Evolutionary conservation across 1,140 invertebrate species (phyloP).

Genomic region (Bombus cullumanus): DNA sequence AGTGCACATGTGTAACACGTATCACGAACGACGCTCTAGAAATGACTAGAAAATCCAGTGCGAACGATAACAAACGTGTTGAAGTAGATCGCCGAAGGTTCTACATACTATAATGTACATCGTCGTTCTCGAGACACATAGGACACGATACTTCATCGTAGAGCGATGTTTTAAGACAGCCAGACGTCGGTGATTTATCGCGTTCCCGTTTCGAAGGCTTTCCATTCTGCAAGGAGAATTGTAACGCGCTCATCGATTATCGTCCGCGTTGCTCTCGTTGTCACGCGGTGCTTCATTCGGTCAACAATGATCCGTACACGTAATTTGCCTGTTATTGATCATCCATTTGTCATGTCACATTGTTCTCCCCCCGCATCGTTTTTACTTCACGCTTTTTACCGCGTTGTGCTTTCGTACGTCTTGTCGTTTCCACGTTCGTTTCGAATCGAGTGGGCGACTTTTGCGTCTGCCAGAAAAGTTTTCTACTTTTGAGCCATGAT

Average conservation of each 20-base stretch:
- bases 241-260: slow-evolving; percentile 48
- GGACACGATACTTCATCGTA: slow-evolving; percentile 52
- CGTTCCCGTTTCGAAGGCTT: slow-evolving; percentile 36
- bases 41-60: neutral
- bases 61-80: neutral
- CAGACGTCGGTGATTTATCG: slow-evolving; percentile 53
- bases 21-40: neutral
- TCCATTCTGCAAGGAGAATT: slow-evolving; percentile 40
- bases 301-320: slow-evolving; percentile 48
- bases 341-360: slow-evolving; percentile 41
- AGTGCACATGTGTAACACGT: too few relatives aligned
- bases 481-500: too few relatives aligned
- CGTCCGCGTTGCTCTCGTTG: slow-evolving; percentile 46
- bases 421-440: too few relatives aligned
- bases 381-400: neutral
- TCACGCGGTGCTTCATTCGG: slow-evolving; percentile 49
- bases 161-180: slow-evolving; percentile 74
- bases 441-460: too few relatives aligned
- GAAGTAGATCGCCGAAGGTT: neutral
- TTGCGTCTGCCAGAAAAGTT: too few relatives aligned
- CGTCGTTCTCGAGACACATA: neutral
- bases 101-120: neutral
- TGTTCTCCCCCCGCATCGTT: neutral
- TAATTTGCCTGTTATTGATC: slow-evolving; percentile 50
- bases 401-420: too few relatives aligned